Percentiles rank a stretch among this genome's conserved stretches.
Evolutionary conservation across 2,888 invertebrate species (phyloP).

Genomic region (Drosophila melanosoma): DNA sequence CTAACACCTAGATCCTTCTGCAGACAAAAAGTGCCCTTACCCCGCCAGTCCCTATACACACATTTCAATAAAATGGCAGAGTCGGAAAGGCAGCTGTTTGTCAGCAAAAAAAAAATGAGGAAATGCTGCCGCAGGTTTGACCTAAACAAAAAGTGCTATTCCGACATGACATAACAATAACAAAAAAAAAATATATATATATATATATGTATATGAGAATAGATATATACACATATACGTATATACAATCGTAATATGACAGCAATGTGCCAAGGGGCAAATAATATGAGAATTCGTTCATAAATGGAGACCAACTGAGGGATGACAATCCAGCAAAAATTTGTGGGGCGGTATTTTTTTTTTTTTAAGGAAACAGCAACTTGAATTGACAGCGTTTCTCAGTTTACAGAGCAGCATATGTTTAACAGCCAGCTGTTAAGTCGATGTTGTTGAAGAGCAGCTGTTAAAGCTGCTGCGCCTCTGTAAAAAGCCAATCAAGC

Average conservation of each 20-base stretch:
- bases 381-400: constrained; percentile 4
- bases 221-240: not conserved
- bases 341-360: constrained; percentile 8
- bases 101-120: constrained; percentile 58
- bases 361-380: not conserved
- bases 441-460: constrained; percentile 8
- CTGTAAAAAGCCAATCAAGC: constrained; percentile 69
- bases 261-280: constrained; percentile 63
- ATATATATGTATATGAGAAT: not conserved
- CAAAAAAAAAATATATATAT: constrained; percentile 34
- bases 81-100: constrained; percentile 53
- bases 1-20: constrained; percentile 59
- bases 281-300: constrained; percentile 36
- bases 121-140: constrained; percentile 59
- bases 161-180: constrained; percentile 60
- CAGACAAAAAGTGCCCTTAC: constrained; percentile 2
- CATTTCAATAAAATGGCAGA: constrained; percentile 58
- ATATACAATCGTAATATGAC: constrained; percentile 10
- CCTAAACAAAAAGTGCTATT: constrained; percentile 45
- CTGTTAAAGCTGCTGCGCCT: constrained; percentile 34
- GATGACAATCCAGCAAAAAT: constrained; percentile 2
- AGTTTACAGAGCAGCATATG: constrained; percentile 29
- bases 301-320: not conserved
- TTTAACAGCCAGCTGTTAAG: constrained; percentile 3
- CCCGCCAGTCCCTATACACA: constrained; percentile 4